Evolutionary conservation across 2,797 vertebrate genomes (phyloP).

Genomic region (Eremophila alpestris): DNA sequence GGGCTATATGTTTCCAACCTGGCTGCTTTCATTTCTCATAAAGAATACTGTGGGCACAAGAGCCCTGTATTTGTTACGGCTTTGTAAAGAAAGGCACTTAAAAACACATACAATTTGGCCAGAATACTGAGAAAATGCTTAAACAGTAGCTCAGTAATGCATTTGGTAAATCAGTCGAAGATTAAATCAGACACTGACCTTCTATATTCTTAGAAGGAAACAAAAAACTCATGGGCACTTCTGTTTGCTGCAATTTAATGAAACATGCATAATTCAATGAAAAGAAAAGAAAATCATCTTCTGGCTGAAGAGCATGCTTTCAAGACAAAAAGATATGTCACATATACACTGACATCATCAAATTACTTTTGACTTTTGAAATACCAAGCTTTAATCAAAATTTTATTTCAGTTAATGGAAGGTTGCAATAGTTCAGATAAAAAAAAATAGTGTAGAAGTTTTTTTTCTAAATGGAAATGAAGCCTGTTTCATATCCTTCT

Average conservation of each 20-base stretch:
- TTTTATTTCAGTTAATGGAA: background rate
- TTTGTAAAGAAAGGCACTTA: background rate
- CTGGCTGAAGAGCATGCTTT: background rate
- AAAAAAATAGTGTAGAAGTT: background rate
- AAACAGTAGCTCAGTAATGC: background rate
- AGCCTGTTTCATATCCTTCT: background rate
- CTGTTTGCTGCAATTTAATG: background rate
- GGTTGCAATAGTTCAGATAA: background rate
- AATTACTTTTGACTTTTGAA: background rate
- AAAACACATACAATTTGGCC: background rate
- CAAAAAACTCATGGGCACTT: background rate
- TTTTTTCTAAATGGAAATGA: background rate
- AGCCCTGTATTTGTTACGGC: background rate
- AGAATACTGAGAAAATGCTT: background rate
- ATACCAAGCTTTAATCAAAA: conserved; percentile 2
- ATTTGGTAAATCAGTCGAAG: background rate
- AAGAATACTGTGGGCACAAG: background rate
- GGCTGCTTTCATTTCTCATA: background rate
- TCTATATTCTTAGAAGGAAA: background rate
- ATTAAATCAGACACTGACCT: background rate
- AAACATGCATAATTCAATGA: background rate
- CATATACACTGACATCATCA: background rate
- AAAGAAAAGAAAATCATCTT: background rate
- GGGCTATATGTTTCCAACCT: background rate
- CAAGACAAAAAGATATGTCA: background rate